Conservation (phyloP, 1,140 invertebrate genomes). For the Lepidurus couesii region DNA sequence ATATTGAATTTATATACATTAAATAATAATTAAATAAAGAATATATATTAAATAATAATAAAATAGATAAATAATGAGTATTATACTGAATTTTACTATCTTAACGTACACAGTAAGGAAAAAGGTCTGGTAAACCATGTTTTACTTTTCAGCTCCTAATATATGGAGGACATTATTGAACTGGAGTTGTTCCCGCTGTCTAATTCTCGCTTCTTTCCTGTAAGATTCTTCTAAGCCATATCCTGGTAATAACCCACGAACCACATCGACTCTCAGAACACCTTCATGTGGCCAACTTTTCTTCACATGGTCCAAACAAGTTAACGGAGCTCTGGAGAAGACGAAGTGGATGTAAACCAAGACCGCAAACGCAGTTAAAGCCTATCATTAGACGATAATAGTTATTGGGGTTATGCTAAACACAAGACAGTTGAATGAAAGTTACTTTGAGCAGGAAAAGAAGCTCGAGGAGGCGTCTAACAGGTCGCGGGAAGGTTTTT, state of each 20-base stretch:
- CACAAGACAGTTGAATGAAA: conserved; percentile 29
- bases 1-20: background rate
- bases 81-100: background rate
- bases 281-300: conserved; percentile 91
- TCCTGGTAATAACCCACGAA: conserved; percentile 51
- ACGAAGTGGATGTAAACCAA: conserved; percentile 91
- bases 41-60: too few species aligned
- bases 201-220: conserved; percentile 65
- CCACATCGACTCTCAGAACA: conserved; percentile 91
- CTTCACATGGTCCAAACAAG: conserved; percentile 84
- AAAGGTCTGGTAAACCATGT: background rate
- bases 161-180: conserved; percentile 58
- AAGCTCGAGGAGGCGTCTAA: conserved; percentile 85
- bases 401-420: background rate
- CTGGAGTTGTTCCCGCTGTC: conserved; percentile 61
- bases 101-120: background rate
- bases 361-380: conserved; percentile 80
- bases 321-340: conserved; percentile 86
- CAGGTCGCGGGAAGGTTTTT: conserved; percentile 73
- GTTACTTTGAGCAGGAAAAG: conserved; percentile 75
- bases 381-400: conserved; percentile 50
- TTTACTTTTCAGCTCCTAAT: conserved; percentile 59
- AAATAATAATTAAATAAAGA: background rate
- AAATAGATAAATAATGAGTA: background rate
- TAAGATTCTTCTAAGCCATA: conserved; percentile 75